phyloP scores from a whole-genome alignment of 2,113 vertebrate species.

The Bufo gargarizans region DNA sequence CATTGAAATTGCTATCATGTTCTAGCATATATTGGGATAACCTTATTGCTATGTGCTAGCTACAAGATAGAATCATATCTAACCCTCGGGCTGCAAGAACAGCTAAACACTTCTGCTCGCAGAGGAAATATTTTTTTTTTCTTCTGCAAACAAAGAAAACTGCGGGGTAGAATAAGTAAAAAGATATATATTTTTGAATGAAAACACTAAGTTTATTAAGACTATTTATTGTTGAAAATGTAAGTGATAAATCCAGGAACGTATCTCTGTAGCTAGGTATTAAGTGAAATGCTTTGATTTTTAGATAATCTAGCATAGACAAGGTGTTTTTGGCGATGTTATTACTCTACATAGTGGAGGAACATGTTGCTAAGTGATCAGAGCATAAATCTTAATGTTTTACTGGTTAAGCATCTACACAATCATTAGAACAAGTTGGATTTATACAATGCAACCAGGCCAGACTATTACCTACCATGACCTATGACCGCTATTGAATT shows the following conservation, averaged over 20 bases:
- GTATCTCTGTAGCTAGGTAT: neutral
- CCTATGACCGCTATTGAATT: too few relatives aligned
- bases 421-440: too few relatives aligned
- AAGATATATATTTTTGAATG: neutral
- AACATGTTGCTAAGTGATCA: neutral
- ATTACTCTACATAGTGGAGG: too few relatives aligned
- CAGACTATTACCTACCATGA: too few relatives aligned
- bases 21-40: constrained; percentile 45
- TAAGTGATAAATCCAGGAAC: neutral
- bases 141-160: constrained; percentile 8
- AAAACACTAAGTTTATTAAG: neutral
- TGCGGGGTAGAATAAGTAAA: neutral
- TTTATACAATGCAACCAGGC: too few relatives aligned
- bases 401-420: too few relatives aligned
- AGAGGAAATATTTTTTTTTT: constrained; percentile 24
- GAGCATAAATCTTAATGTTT: neutral
- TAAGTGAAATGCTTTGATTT: neutral
- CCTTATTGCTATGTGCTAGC: constrained; percentile 42
- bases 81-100: neutral
- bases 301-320: neutral
- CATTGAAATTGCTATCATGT: constrained; percentile 33
- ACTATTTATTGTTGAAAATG: neutral
- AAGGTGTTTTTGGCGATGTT: neutral
- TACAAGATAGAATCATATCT: constrained; percentile 50
- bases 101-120: neutral